These are phyloP conservation scores for Augochlorella aurata DNA, from an alignment of 2,888 invertebrate species.

Conservation along the genomic window DNA sequence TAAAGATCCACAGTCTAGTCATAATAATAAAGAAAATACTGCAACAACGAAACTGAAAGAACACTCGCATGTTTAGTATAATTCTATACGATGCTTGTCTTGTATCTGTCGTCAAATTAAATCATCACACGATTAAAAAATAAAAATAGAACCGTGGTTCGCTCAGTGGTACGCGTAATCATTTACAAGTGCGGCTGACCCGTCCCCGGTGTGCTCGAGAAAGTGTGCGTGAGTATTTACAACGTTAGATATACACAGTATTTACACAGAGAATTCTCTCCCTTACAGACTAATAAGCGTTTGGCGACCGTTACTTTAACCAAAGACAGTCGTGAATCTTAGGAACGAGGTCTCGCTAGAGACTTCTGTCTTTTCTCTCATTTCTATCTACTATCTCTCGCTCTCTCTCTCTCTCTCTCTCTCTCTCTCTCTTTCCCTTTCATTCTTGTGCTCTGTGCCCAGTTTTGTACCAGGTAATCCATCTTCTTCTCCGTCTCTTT, in stretches of 20 bases:
- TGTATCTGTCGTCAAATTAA: not conserved
- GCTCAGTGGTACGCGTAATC: slow-evolving; percentile 26
- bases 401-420: slow-evolving; percentile 12
- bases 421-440: slow-evolving; percentile 27
- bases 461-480: not conserved
- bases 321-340: slow-evolving; percentile 74
- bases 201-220: slow-evolving; percentile 60
- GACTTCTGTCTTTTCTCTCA: slow-evolving; percentile 30
- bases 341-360: slow-evolving; percentile 76
- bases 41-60: not conserved
- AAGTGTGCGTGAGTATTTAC: slow-evolving; percentile 73
- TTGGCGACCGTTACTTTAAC: slow-evolving; percentile 75
- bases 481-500: not conserved
- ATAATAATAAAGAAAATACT: not conserved
- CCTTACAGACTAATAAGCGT: slow-evolving; percentile 81
- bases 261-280: slow-evolving; percentile 76
- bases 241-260: slow-evolving; percentile 78
- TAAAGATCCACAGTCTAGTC: too few relatives aligned
- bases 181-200: slow-evolving; percentile 33
- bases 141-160: not conserved
- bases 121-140: not conserved
- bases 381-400: slow-evolving; percentile 13
- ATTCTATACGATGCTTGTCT: not conserved
- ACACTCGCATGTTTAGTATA: not conserved
- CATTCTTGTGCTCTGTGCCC: not conserved